Conservation (phyloP, 2,113 vertebrate species). For the Poeciliopsis retropinna region DNA sequence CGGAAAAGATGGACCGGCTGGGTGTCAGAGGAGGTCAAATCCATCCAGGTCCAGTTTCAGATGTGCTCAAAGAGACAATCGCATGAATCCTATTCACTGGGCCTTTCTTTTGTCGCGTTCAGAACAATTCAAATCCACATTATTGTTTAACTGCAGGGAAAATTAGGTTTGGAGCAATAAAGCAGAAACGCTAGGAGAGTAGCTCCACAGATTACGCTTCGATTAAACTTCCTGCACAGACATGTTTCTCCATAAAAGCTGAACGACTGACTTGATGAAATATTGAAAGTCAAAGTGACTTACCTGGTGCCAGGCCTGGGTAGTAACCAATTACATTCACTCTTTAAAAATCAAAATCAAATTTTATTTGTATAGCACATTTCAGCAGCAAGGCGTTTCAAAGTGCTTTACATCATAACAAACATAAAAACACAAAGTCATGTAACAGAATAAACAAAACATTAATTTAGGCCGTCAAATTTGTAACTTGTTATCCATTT, state of each 20-base stretch:
- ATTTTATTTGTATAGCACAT: no score
- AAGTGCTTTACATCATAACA: no score
- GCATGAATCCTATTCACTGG: neutral
- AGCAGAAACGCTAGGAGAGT: neutral
- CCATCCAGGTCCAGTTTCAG: neutral
- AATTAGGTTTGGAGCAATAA: neutral
- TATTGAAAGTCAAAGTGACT: neutral
- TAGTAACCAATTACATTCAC: no score
- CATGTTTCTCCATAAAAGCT: neutral
- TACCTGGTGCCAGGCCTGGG: neutral
- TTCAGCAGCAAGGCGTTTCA: no score
- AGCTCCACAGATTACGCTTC: neutral
- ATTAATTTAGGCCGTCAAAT: no score
- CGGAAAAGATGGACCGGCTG: no score
- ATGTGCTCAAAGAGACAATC: slow-evolving; percentile 13
- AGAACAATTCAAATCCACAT: neutral
- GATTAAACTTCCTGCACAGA: neutral
- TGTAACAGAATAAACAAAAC: no score
- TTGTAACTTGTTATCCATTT: no score
- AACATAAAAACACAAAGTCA: no score
- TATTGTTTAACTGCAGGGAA: neutral
- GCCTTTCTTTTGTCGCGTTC: neutral
- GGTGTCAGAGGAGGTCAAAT: neutral
- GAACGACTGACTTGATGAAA: neutral
- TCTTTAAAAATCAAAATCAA: no score